Percentiles rank a stretch among this genome's conserved stretches.
Evolutionary conservation across 2,113 vertebrate genomes (phyloP).

Genomic region (Myrmecophaga tridactyla): DNA sequence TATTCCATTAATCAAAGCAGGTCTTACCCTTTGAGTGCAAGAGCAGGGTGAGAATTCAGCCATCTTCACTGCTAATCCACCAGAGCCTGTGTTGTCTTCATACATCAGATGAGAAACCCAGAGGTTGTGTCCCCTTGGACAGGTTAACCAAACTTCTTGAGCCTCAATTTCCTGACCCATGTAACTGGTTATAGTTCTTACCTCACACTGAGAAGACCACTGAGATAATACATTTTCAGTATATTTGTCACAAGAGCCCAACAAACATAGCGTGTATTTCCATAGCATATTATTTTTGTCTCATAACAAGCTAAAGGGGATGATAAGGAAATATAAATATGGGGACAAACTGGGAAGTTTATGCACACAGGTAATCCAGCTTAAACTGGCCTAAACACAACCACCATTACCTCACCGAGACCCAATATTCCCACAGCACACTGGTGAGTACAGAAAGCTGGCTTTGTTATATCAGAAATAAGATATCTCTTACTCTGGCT

Average conservation of each 20-base stretch:
- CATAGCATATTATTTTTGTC: too few relatives aligned
- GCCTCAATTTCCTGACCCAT: too few relatives aligned
- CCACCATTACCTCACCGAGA: too few relatives aligned
- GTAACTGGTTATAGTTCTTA: too few relatives aligned
- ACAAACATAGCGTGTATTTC: neutral
- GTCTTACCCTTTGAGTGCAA: neutral
- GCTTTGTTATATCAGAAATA: neutral
- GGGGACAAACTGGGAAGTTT: too few relatives aligned
- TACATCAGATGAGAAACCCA: neutral
- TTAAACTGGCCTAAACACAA: too few relatives aligned
- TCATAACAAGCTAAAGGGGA: neutral
- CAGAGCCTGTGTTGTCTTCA: rapidly evolving
- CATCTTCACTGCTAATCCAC: neutral
- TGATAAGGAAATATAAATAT: neutral
- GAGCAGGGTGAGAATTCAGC: neutral
- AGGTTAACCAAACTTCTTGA: neutral
- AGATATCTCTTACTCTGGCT: neutral
- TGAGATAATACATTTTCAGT: neutral
- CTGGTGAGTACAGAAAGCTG: neutral
- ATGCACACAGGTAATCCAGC: neutral
- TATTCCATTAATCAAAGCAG: neutral
- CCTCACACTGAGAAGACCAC: neutral
- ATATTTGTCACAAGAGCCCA: neutral
- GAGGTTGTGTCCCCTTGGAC: neutral
- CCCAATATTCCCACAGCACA: neutral